Evolutionary conservation across 2,113 vertebrate species (phyloP).

Genomic region (Balaeniceps rex): DNA sequence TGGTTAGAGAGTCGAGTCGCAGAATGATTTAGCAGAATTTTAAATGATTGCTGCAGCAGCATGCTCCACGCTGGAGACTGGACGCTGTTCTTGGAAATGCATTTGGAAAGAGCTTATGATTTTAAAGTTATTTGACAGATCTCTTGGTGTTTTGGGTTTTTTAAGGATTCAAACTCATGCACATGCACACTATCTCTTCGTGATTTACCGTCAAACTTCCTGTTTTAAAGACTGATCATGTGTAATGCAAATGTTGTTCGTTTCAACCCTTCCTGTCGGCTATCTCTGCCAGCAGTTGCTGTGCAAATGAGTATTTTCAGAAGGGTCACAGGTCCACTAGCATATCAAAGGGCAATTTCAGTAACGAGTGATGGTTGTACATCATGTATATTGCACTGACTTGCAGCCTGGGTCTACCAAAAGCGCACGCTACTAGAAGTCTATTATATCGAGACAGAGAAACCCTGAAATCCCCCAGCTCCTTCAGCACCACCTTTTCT

Average conservation of each 20-base stretch:
- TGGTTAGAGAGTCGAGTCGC: not conserved
- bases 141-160: not conserved
- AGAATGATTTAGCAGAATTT: slow-evolving; percentile 62
- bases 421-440: not conserved
- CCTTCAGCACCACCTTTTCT: not conserved
- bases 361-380: not conserved
- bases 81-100: not conserved
- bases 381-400: not conserved
- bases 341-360: not conserved
- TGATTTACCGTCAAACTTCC: not conserved
- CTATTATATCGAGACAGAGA: not conserved
- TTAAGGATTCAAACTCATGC: not conserved
- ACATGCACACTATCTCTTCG: not conserved
- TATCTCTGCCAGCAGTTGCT: not conserved
- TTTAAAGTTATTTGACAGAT: not conserved
- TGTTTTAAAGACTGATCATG: not conserved
- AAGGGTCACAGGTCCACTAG: not conserved
- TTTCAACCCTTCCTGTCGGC: not conserved
- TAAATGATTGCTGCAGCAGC: not conserved
- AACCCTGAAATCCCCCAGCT: not conserved
- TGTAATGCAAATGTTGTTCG: not conserved
- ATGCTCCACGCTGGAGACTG: not conserved
- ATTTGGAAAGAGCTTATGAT: not conserved
- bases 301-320: not conserved
- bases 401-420: not conserved